Conservation (phyloP, 2,888 invertebrate genomes). For the Cataglyphis altisquamis region DNA sequence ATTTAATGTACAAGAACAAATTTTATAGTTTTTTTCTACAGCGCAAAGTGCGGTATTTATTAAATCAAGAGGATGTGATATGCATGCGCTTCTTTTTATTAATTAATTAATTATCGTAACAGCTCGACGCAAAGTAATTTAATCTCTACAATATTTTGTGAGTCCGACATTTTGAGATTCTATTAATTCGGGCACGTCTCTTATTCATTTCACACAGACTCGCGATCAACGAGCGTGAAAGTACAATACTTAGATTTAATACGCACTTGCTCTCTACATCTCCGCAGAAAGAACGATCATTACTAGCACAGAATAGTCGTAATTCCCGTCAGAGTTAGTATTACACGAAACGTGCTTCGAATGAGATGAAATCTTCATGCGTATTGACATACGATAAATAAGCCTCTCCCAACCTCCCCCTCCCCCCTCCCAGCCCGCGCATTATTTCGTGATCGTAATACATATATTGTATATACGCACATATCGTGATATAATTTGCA, state of each 20-base stretch:
- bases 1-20: conserved; percentile 44
- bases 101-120: background rate
- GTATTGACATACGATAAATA: conserved; percentile 55
- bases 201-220: conserved; percentile 15
- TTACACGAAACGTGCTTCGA: conserved; percentile 45
- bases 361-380: conserved; percentile 44
- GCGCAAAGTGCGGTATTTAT: conserved; percentile 12
- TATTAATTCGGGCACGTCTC: conserved; percentile 11
- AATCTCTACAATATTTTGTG: background rate
- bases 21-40: background rate
- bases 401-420: background rate
- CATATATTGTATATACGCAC: background rate
- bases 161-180: background rate
- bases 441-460: conserved; percentile 47
- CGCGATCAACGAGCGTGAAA: conserved; percentile 27
- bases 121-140: background rate
- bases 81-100: background rate
- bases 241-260: conserved; percentile 28
- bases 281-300: background rate
- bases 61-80: background rate
- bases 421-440: background rate
- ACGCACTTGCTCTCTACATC: conserved; percentile 40
- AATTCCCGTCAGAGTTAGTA: conserved; percentile 54
- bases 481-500: conserved; percentile 53
- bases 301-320: conserved; percentile 50